These are phyloP conservation scores for Salarias fasciatus DNA, from an alignment of 2,797 vertebrate genomes.

Conservation along the genomic window DNA sequence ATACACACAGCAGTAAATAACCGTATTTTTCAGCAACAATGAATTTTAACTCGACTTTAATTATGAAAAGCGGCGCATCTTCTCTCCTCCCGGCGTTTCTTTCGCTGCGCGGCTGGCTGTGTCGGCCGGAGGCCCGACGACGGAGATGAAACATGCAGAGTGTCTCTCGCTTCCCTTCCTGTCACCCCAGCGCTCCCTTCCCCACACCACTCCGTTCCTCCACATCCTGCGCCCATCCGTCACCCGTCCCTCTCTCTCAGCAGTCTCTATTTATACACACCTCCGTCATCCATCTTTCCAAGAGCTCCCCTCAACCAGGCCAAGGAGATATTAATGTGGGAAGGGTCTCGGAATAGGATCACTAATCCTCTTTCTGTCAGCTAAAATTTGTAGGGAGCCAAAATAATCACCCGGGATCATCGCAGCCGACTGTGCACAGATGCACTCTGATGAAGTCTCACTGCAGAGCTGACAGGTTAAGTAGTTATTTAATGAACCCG, in stretches of 20 bases:
- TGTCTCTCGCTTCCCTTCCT: conserved; percentile 18
- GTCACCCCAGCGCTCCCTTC: conserved; percentile 12
- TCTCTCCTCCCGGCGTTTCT: neutral
- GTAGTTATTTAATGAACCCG: conserved; percentile 2
- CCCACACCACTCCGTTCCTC: conserved; percentile 45
- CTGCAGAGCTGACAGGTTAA: conserved; percentile 9
- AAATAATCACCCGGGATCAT: conserved; percentile 20
- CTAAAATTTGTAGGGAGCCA: conserved; percentile 18
- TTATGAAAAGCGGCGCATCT: neutral
- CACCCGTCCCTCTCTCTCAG: conserved; percentile 37
- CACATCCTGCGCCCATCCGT: conserved; percentile 67
- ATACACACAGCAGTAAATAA: neutral
- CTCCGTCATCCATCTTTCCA: conserved; percentile 70
- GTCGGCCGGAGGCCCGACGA: conserved; percentile 36
- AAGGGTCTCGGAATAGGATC: conserved; percentile 43
- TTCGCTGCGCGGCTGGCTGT: conserved; percentile 22
- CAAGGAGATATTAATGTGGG: conserved; percentile 42
- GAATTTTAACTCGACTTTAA: neutral
- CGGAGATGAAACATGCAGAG: conserved; percentile 54
- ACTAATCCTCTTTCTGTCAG: conserved; percentile 42
- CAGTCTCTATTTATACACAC: conserved; percentile 70
- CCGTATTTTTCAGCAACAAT: neutral
- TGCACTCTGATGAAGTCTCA: neutral
- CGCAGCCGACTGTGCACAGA: conserved; percentile 3
- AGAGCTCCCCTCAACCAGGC: conserved; percentile 47